Evolutionary conservation across 2,113 vertebrate species (phyloP).

Genomic region (Pitta sordida): DNA sequence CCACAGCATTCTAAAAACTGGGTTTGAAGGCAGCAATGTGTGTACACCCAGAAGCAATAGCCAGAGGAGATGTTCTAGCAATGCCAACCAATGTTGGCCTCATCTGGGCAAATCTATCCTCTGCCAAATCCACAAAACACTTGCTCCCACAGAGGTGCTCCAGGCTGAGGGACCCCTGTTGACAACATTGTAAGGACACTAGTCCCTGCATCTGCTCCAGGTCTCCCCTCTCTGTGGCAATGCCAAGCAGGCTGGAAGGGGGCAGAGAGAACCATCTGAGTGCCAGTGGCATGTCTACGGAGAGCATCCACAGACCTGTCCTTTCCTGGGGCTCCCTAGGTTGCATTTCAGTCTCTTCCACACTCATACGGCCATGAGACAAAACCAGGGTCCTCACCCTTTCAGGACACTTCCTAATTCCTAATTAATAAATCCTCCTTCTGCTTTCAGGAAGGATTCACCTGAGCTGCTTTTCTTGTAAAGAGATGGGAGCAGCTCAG

Average conservation of each 20-base stretch:
- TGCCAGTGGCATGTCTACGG: background rate
- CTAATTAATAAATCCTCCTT: background rate
- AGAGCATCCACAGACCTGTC: background rate
- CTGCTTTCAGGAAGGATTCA: background rate
- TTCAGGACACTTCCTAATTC: background rate
- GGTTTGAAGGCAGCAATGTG: background rate
- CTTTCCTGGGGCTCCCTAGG: background rate
- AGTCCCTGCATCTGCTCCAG: background rate
- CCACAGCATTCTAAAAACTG: background rate
- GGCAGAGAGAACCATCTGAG: background rate
- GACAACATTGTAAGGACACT: background rate
- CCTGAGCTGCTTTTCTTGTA: background rate
- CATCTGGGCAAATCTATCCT: background rate
- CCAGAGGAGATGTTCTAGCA: background rate
- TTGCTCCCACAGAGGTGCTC: background rate
- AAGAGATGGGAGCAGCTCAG: background rate
- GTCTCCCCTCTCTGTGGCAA: background rate
- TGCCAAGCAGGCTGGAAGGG: fast-evolving
- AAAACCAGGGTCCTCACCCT: background rate
- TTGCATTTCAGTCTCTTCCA: background rate
- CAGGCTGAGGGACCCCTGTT: fast-evolving
- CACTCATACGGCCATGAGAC: background rate
- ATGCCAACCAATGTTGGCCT: background rate
- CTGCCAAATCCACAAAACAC: fast-evolving
- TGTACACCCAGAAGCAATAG: background rate